Conservation (phyloP, 2,113 vertebrate genomes). For the Callocephalon fimbriatum region DNA sequence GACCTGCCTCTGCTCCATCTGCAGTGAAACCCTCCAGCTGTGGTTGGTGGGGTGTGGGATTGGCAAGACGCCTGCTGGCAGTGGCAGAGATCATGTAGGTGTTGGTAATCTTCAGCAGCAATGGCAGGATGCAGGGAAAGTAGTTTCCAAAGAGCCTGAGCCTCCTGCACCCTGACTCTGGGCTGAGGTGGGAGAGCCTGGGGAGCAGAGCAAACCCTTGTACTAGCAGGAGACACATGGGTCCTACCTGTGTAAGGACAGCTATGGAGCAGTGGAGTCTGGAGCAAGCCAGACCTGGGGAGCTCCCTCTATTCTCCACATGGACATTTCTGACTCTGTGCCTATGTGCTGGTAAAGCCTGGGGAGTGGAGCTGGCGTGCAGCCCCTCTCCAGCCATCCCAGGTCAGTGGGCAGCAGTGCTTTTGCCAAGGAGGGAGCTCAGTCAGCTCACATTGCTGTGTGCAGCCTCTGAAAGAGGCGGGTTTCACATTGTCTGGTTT, state of each 20-base stretch:
- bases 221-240: accelerated
- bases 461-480: background rate
- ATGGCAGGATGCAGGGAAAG: background rate
- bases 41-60: background rate
- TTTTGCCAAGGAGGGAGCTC: background rate
- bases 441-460: accelerated
- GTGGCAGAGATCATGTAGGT: background rate
- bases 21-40: background rate
- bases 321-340: accelerated
- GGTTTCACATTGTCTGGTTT: background rate
- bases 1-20: background rate
- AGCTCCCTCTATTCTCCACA: background rate
- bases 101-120: background rate
- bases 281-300: background rate
- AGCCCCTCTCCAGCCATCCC: accelerated
- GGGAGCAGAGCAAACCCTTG: background rate
- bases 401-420: accelerated
- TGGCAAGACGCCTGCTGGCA: background rate
- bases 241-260: background rate
- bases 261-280: accelerated
- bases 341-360: background rate
- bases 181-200: background rate
- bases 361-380: accelerated
- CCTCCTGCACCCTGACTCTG: background rate
- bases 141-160: accelerated